Percentiles rank a stretch among this genome's conserved stretches.
These are phyloP conservation scores for Terrapene triunguis DNA, from an alignment of 2,113 vertebrate species.

Conservation along the genomic window DNA sequence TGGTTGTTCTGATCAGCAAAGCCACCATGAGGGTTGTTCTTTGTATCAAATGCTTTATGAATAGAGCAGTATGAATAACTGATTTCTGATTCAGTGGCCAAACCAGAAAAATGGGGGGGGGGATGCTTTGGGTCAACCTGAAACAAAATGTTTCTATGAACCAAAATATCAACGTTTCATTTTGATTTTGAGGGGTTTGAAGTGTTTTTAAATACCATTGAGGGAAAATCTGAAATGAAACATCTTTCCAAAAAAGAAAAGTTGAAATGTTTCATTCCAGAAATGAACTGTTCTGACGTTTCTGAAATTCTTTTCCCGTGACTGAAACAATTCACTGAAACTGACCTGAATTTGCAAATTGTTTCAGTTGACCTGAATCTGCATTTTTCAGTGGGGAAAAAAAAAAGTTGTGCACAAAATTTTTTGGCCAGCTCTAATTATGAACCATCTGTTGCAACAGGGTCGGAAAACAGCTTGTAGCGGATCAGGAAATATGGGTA, in stretches of 20 bases:
- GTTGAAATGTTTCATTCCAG: not conserved
- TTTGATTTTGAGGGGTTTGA: not conserved
- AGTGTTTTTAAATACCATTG: not conserved
- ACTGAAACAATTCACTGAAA: not conserved
- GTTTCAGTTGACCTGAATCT: not conserved
- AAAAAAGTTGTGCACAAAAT: not conserved
- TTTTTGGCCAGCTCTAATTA: not conserved
- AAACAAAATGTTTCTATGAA: not conserved
- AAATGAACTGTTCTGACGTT: not conserved
- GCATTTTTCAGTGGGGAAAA: not conserved
- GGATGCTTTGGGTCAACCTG: not conserved
- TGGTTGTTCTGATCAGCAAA: constrained; percentile 28
- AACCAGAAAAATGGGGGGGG: not conserved
- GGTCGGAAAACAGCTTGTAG: constrained; percentile 17
- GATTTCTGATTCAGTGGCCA: not conserved
- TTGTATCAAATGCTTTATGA: constrained; percentile 32
- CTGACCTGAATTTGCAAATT: not conserved
- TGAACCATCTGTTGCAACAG: constrained; percentile 55
- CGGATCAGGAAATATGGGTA: not conserved
- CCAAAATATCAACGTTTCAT: not conserved
- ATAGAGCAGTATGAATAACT: too few species aligned
- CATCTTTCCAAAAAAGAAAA: not conserved
- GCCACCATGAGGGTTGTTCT: constrained; percentile 4
- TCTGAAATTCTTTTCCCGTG: not conserved
- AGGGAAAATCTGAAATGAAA: not conserved